A percentile compares a stretch with the other conserved stretches of the same genome.
These are phyloP conservation scores for Eciton burchellii DNA, from an alignment of 1,140 invertebrate genomes.

Conservation along the genomic window DNA sequence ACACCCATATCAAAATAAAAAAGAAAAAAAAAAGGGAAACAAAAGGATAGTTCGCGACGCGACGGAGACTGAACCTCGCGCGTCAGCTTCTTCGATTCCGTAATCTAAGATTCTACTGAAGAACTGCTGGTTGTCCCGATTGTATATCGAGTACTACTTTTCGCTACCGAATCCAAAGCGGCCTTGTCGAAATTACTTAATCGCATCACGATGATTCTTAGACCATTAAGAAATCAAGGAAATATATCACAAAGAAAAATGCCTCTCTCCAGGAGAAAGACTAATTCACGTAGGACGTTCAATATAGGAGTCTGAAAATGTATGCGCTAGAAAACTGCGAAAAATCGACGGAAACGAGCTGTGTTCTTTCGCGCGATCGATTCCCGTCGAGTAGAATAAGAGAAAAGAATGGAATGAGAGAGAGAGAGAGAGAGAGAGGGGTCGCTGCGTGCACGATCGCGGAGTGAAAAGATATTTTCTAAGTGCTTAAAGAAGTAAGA, in stretches of 20 bases:
- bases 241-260: background rate
- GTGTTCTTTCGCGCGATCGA: constrained; percentile 17
- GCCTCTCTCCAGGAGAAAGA: background rate
- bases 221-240: background rate
- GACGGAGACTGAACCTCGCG: constrained; percentile 29
- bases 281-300: background rate
- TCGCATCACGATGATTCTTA: background rate
- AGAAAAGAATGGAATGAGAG: background rate
- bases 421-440: constrained; percentile 10
- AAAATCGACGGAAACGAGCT: constrained; percentile 2
- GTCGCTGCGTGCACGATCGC: constrained; percentile 34
- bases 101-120: background rate
- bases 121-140: constrained; percentile 4
- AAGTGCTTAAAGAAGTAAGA: constrained; percentile 38
- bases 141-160: background rate
- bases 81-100: background rate
- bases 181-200: background rate
- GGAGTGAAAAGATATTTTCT: constrained; percentile 39
- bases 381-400: background rate
- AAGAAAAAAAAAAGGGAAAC: too few relatives aligned
- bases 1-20: constrained; percentile 59
- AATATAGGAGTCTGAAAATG: background rate
- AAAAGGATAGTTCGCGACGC: constrained; percentile 9
- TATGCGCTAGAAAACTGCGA: background rate
- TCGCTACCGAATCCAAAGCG: background rate